These are phyloP conservation scores for Plusia festucae DNA, from an alignment of 2,888 invertebrate genomes.

Conservation along the genomic window DNA sequence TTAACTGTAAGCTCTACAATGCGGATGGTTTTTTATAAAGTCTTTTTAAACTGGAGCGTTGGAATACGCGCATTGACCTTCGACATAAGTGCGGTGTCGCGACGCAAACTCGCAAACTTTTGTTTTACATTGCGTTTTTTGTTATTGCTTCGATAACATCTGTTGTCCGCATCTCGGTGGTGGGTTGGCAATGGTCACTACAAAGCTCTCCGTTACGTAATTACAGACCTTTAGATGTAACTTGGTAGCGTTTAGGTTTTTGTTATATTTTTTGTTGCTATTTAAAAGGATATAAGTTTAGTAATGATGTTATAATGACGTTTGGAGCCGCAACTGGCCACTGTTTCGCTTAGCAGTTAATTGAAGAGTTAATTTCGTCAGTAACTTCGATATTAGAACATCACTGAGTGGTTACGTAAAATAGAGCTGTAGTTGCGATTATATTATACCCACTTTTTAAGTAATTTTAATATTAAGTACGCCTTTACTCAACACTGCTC, in stretches of 20 bases:
- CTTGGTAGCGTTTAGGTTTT: constrained; percentile 39
- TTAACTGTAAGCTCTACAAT: constrained; percentile 79
- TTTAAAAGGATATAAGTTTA: constrained; percentile 26
- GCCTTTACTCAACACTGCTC: background rate
- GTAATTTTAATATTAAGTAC: background rate
- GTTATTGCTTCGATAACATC: constrained; percentile 58
- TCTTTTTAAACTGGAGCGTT: constrained; percentile 65
- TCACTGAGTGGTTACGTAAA: background rate
- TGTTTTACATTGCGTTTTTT: constrained; percentile 65
- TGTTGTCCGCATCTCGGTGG: constrained; percentile 27
- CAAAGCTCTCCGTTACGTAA: constrained; percentile 38
- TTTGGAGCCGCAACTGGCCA: constrained; percentile 8
- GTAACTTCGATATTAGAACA: constrained; percentile 1
- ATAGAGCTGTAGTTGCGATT: background rate
- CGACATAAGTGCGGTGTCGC: constrained; percentile 57
- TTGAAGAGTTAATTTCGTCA: constrained; percentile 11
- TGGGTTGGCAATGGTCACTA: constrained; percentile 36
- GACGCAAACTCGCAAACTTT: constrained; percentile 32
- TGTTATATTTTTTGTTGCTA: constrained; percentile 37
- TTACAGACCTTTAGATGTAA: constrained; percentile 27
- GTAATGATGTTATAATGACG: constrained; percentile 40
- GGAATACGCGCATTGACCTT: constrained; percentile 67
- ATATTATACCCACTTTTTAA: background rate
- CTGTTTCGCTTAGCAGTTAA: constrained; percentile 10
- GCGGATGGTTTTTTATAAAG: constrained; percentile 72